Conservation (phyloP, 2,888 invertebrate genomes). For the Zygothrica quintamaculata region DNA sequence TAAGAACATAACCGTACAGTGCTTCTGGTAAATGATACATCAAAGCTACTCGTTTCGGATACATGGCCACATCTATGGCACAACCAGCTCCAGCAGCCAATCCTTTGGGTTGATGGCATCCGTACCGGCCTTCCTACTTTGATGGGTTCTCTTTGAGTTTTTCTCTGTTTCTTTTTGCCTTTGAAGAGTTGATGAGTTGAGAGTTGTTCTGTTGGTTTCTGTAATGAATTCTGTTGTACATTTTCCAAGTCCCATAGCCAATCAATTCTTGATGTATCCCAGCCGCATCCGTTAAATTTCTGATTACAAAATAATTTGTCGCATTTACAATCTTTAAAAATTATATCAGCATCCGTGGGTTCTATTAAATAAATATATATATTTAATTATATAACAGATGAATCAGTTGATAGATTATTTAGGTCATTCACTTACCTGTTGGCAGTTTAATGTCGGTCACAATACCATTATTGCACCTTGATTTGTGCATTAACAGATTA, state of each 20-base stretch:
- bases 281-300: constrained; percentile 24
- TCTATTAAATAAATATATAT: neutral
- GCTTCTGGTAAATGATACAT: constrained; percentile 17
- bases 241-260: constrained; percentile 72
- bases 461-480: constrained; percentile 4
- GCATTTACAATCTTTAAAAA: constrained; percentile 62
- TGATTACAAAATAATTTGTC: constrained; percentile 12
- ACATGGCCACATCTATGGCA: constrained; percentile 29
- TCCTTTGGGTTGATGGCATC: neutral
- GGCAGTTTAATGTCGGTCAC: neutral
- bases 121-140: no score
- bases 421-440: constrained; percentile 14
- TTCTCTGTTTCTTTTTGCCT: neutral
- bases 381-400: no score
- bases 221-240: constrained; percentile 24
- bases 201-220: no score
- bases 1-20: constrained; percentile 16
- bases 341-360: constrained; percentile 69
- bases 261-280: constrained; percentile 71
- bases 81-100: constrained; percentile 46
- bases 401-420: no score
- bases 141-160: neutral
- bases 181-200: no score
- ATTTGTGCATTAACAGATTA: constrained; percentile 37
- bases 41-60: constrained; percentile 27